These are phyloP conservation scores for Argyra leucocephala DNA, from an alignment of 2,888 invertebrate species.

Conservation along the genomic window DNA sequence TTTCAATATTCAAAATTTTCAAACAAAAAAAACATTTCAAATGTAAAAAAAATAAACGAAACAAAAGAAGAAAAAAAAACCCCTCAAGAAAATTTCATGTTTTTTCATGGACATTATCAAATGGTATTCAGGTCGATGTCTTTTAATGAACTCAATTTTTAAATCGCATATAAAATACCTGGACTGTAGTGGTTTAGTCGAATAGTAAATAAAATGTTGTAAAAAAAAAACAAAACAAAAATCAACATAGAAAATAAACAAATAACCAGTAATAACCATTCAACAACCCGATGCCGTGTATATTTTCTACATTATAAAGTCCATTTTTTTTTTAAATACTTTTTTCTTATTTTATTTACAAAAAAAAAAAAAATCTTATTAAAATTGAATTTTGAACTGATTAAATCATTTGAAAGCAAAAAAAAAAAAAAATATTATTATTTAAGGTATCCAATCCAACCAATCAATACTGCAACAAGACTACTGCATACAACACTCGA, in stretches of 20 bases:
- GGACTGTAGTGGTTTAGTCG: not conserved
- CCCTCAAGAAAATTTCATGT: not conserved
- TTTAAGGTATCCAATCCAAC: not conserved
- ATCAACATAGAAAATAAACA: not conserved
- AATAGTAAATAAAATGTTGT: not conserved
- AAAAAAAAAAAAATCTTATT: not conserved
- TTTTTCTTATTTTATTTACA: not conserved
- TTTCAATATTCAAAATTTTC: too few species aligned
- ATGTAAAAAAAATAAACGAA: too few species aligned
- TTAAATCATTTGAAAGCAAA: constrained; percentile 6
- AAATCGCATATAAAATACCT: not conserved
- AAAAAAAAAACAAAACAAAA: not conserved
- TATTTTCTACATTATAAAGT: too few species aligned
- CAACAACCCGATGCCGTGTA: not conserved
- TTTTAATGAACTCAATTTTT: not conserved
- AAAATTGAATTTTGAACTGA: not conserved
- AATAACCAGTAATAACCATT: not conserved
- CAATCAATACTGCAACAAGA: too few species aligned
- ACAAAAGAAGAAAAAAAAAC: too few species aligned
- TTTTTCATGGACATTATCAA: constrained; percentile 1
- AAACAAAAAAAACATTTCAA: too few species aligned
- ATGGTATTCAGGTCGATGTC: constrained; percentile 6
- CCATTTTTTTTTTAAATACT: not conserved
- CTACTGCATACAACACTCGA: too few species aligned
- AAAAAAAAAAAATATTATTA: not conserved